Percentiles rank a stretch among this genome's conserved stretches.
Evolutionary conservation across 2,113 vertebrate species (phyloP).

Genomic region (Corythaixoides concolor): DNA sequence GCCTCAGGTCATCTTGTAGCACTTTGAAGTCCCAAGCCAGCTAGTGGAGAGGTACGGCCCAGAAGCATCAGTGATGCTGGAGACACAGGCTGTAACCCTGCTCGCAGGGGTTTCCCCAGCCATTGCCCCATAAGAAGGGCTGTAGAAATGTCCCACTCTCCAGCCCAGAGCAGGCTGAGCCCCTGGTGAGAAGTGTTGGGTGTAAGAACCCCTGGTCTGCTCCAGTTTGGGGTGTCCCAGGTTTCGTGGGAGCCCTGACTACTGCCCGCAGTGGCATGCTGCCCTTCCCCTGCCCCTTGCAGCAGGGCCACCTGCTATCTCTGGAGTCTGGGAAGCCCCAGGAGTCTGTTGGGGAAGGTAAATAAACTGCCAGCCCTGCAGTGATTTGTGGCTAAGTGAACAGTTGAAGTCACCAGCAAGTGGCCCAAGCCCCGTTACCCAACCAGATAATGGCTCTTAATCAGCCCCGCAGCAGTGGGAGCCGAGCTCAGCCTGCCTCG

Average conservation of each 20-base stretch:
- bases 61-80: not conserved
- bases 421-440: not conserved
- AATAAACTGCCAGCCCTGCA: constrained; percentile 21
- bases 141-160: not conserved
- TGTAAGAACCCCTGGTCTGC: not conserved
- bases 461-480: not conserved
- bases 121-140: not conserved
- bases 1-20: not conserved
- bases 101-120: not conserved
- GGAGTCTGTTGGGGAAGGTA: constrained; percentile 56
- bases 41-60: not conserved
- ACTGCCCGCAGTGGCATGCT: not conserved
- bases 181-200: not conserved
- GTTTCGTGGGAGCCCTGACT: not conserved
- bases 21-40: not conserved
- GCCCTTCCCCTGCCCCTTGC: not conserved
- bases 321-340: constrained; percentile 45
- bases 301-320: not conserved
- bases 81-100: not conserved
- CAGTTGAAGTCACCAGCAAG: constrained; percentile 8
- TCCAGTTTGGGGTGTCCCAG: not conserved
- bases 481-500: not conserved
- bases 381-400: constrained; percentile 62
- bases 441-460: not conserved
- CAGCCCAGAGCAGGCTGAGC: not conserved